phyloP scores from a whole-genome alignment of 1,140 invertebrate species.

The Thaumetopoea pityocampa region DNA sequence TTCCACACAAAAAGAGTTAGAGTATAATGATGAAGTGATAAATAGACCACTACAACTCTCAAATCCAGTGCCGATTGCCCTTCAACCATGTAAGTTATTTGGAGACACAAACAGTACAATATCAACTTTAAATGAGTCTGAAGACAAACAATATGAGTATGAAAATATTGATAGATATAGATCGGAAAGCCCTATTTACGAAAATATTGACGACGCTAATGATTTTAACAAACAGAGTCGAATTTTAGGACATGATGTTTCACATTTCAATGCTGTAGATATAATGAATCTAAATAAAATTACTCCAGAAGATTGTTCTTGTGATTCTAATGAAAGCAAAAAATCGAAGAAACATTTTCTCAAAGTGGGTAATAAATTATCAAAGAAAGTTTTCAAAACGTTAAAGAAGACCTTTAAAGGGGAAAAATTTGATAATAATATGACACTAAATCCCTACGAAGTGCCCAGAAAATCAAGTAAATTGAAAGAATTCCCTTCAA shows the following conservation, averaged over 20 bases:
- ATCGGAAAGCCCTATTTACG: slow-evolving; percentile 61
- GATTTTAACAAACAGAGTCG: slow-evolving; percentile 69
- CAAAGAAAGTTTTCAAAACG: slow-evolving; percentile 68
- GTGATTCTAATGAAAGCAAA: slow-evolving; percentile 51
- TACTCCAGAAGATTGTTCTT: slow-evolving; percentile 38
- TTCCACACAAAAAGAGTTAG: slow-evolving; percentile 33
- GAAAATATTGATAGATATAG: slow-evolving; percentile 59
- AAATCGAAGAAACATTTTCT: slow-evolving; percentile 51
- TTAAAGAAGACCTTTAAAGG: slow-evolving; percentile 69
- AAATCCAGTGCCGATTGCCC: slow-evolving; percentile 17
- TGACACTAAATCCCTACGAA: slow-evolving; percentile 66
- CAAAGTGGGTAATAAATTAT: slow-evolving; percentile 62
- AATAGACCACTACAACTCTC: slow-evolving; percentile 26
- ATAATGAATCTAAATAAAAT: slow-evolving; percentile 66
- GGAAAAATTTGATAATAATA: slow-evolving; percentile 56
- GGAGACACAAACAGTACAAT: slow-evolving; percentile 65
- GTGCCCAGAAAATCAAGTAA: slow-evolving; percentile 58
- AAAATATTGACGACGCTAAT: slow-evolving; percentile 50
- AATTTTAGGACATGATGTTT: slow-evolving; percentile 67
- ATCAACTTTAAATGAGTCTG: slow-evolving; percentile 60
- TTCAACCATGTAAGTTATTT: slow-evolving; percentile 63
- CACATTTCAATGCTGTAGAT: slow-evolving; percentile 60
- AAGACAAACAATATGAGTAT: slow-evolving; percentile 45
- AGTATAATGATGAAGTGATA: slow-evolving; percentile 42
- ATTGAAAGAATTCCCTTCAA: slow-evolving; percentile 35